Base-by-base conservation (phyloP, 2,888 invertebrate genomes). In the Aporophyla nigra region DNA sequence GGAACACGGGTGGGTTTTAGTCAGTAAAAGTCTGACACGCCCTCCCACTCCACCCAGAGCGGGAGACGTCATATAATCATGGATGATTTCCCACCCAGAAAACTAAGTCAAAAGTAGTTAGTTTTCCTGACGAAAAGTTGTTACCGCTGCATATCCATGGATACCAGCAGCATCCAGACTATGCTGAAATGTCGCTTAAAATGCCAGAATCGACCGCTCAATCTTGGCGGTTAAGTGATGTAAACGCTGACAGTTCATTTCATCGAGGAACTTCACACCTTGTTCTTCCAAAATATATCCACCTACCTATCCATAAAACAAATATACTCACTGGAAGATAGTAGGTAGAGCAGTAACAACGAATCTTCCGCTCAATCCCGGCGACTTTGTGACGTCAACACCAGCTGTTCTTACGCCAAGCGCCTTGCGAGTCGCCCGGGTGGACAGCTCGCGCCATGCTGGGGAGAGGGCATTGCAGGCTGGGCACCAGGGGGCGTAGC, bases 401-500 rank as follows among this genome's bases (percentile, higher is more conserved):
- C 98, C 98, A 0, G 98, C 99, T 0, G 99, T 98, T 89, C 97
- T 97, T 79, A 99, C 98, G 58, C 97, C 97, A 12, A 99, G 96
- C 0, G 89, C 86, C 86, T 93, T 93, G 82, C 91, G 91, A 0
- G 86, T 81, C 0, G 94, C 92, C 0, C 92, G 90, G 86, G 98
- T 97, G 0, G 99, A 98, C 88, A 99, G 98, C 84, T 98, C 98
- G 88, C 98, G 97, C 99, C 99, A 99, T 27, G 98, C 97, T 2
- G 98, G 98, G 75, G 98, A 97, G 40, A 99, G 97, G 53, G 98
- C 98, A 91, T 98, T 98, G 95, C 99, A 99, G 0, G 99, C 99
- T 0, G 99, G 99, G 92, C 99, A 99, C 99, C 99, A 99, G 0
- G 99, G 99, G 0, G 99, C 99, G 96, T 98, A 99, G 93, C 99